phyloP scores from a whole-genome alignment of 2,797 vertebrate species.

The Eospalax fontanierii region DNA sequence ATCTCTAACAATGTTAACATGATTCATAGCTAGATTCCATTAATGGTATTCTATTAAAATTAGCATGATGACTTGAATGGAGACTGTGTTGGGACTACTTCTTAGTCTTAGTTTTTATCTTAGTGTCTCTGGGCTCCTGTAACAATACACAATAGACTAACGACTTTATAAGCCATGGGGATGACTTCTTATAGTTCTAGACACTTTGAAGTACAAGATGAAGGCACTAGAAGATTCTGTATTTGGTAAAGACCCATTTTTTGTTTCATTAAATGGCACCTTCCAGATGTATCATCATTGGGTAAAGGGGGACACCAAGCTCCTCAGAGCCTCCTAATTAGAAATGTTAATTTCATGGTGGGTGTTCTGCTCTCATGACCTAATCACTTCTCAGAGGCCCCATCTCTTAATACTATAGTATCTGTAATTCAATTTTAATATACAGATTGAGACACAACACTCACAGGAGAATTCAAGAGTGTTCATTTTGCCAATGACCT shows the following conservation, averaged over 20 bases:
- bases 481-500: background rate
- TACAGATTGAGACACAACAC: background rate
- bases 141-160: background rate
- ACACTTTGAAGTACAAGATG: background rate
- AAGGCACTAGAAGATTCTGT: background rate
- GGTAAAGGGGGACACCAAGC: background rate
- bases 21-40: slow-evolving; percentile 28
- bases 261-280: background rate
- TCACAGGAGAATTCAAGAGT: background rate
- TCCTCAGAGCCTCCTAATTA: background rate
- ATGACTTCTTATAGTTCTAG: background rate
- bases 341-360: background rate
- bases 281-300: background rate
- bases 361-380: background rate
- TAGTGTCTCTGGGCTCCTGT: background rate
- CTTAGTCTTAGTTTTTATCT: background rate
- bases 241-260: background rate
- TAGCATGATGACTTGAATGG: slow-evolving; percentile 6
- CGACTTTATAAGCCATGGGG: background rate
- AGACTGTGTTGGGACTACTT: background rate
- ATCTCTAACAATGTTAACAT: background rate
- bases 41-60: background rate
- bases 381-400: background rate
- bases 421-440: background rate
- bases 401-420: background rate